A percentile compares a stretch with the other conserved stretches of the same genome.
Evolutionary conservation across 2,113 vertebrate species (phyloP).

Genomic region (Puntigrus tetrazona): DNA sequence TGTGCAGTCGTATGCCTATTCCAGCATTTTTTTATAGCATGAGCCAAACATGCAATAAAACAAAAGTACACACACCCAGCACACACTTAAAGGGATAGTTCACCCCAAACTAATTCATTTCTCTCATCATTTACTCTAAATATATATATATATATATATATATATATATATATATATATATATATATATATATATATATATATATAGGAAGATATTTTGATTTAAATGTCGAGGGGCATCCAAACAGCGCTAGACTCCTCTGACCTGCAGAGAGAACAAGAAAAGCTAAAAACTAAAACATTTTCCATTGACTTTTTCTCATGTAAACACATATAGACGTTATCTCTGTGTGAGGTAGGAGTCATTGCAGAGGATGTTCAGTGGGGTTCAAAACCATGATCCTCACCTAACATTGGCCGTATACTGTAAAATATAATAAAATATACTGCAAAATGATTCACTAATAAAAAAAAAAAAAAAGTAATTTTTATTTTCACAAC

Average conservation of each 20-base stretch:
- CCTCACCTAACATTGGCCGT: background rate
- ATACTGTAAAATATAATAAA: background rate
- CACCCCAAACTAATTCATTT: background rate
- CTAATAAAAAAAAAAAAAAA: no score
- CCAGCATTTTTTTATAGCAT: background rate
- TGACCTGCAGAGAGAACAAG: background rate
- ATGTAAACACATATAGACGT: background rate
- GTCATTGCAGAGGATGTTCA: background rate
- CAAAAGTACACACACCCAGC: background rate
- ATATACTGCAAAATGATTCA: no score
- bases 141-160: no score
- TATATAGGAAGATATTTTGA: background rate
- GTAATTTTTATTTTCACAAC: no score
- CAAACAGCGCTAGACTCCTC: background rate
- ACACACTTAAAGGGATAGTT: conserved; percentile 3
- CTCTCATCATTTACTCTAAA: background rate
- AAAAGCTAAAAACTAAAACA: no score
- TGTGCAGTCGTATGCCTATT: background rate
- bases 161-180: no score
- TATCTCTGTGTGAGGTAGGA: background rate
- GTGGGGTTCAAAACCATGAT: background rate
- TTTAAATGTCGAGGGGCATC: background rate
- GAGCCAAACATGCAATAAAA: conserved; percentile 15
- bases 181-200: no score
- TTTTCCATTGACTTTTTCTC: background rate